These are phyloP conservation scores for Gorsachius magnificus DNA, from an alignment of 2,797 vertebrate species.

Conservation along the genomic window DNA sequence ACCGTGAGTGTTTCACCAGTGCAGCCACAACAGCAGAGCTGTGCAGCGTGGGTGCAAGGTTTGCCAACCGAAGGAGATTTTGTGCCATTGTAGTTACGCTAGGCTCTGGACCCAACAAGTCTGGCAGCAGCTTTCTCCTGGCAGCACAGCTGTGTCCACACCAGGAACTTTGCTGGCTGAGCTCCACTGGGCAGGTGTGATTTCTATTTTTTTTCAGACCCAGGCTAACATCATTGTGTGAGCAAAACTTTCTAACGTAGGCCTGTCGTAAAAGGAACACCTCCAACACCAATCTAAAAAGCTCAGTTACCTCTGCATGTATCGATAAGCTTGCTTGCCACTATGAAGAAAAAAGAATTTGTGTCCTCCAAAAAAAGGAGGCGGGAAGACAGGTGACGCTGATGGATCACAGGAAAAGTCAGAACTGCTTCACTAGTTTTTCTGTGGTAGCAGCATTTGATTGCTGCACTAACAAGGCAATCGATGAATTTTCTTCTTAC, in stretches of 20 bases:
- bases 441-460: neutral
- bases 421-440: neutral
- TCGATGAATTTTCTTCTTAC: neutral
- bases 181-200: neutral
- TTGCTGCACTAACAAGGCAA: neutral
- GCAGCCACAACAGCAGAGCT: neutral
- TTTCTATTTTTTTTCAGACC: neutral
- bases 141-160: neutral
- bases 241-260: neutral
- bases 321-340: neutral
- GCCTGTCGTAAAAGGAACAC: neutral
- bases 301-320: neutral
- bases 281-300: neutral
- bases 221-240: neutral
- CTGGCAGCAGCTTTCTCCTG: slow-evolving; percentile 1
- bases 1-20: neutral
- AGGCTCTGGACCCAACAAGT: neutral
- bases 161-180: neutral
- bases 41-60: neutral
- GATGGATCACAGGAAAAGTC: neutral
- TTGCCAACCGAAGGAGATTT: neutral
- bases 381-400: neutral
- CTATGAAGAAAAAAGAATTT: neutral
- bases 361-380: neutral
- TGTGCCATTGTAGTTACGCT: accelerated